phyloP scores from a whole-genome alignment of 2,113 vertebrate species.

The Tragulus kanchil region DNA sequence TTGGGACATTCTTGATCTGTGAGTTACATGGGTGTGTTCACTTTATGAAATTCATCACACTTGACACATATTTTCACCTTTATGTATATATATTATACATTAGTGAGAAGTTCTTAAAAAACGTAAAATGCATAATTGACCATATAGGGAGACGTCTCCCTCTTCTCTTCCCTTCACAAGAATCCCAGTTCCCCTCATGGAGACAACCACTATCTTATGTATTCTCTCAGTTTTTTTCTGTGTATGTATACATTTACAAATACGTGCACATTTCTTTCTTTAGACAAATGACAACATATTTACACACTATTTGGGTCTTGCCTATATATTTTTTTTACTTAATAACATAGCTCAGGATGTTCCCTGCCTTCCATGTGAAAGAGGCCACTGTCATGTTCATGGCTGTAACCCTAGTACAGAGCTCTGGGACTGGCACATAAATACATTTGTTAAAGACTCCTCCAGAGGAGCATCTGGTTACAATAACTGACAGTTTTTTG shows the following conservation, averaged over 20 bases:
- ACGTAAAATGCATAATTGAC: conserved; percentile 25
- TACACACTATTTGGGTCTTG: background rate
- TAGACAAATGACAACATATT: background rate
- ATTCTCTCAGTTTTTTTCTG: background rate
- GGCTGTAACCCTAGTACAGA: background rate
- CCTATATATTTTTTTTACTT: background rate
- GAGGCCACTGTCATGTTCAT: background rate
- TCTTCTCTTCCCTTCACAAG: background rate
- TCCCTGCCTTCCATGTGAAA: background rate
- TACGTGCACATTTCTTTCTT: background rate
- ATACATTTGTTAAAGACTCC: background rate
- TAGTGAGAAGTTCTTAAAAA: background rate
- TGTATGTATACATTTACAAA: background rate
- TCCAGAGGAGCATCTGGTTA: background rate
- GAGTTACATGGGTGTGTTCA: background rate
- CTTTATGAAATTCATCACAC: conserved; percentile 31
- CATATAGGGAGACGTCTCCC: background rate
- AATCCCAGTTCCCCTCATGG: background rate
- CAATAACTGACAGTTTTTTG: no score
- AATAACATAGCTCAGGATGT: background rate
- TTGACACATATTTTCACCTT: background rate
- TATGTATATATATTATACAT: conserved; percentile 8
- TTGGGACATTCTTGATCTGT: background rate
- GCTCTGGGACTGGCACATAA: background rate
- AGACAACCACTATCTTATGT: background rate